Conservation (phyloP, 2,113 vertebrate species). For the Shinisaurus crocodilurus region DNA sequence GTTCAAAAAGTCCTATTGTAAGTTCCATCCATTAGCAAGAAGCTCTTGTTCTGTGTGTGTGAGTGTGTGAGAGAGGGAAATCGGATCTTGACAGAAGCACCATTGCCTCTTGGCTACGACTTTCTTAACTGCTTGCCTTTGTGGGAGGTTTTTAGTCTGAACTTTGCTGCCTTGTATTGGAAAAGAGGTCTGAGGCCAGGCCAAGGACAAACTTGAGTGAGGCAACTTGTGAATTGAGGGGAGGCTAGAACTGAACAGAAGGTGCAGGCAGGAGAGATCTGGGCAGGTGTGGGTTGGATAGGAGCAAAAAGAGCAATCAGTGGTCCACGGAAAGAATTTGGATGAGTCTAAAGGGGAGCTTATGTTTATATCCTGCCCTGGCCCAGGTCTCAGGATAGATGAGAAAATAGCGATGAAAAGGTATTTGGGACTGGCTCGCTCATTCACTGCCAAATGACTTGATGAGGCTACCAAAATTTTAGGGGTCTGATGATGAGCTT, state of each 20-base stretch:
- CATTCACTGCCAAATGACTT: background rate
- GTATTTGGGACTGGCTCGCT: too few relatives aligned
- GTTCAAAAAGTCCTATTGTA: conserved; percentile 1
- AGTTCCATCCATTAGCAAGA: background rate
- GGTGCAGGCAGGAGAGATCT: too few relatives aligned
- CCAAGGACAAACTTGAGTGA: background rate
- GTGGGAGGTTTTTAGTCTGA: background rate
- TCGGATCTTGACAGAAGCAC: conserved; percentile 18
- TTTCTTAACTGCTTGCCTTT: conserved; percentile 11
- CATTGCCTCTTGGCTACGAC: background rate
- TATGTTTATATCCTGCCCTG: background rate
- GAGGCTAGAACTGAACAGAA: background rate
- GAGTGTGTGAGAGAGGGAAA: background rate
- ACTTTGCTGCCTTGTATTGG: background rate
- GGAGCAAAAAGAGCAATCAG: background rate
- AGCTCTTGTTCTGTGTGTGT: background rate
- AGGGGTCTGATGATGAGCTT: background rate
- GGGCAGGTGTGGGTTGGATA: background rate
- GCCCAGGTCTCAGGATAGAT: background rate
- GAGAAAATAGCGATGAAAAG: background rate
- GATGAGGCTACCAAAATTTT: background rate
- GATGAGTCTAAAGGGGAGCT: background rate
- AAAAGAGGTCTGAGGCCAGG: background rate
- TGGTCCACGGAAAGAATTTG: background rate
- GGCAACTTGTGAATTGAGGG: background rate